phyloP scores from a whole-genome alignment of 2,113 vertebrate genomes.

The Lichenostomus cassidix region DNA sequence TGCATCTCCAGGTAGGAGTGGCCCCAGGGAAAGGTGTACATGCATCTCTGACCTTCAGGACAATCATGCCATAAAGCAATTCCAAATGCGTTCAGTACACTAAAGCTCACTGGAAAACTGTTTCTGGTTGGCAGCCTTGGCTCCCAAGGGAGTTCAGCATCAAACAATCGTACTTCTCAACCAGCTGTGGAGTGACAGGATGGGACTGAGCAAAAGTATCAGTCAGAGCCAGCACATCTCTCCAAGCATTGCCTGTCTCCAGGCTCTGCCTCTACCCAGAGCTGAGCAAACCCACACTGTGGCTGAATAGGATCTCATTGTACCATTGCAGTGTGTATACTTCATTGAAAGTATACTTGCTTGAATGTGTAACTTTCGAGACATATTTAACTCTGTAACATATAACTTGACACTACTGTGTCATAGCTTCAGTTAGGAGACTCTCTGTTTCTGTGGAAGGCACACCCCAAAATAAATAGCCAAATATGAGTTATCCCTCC shows the following conservation, averaged over 20 bases:
- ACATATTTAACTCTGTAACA: not conserved
- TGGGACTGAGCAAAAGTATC: no score
- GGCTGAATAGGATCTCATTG: no score
- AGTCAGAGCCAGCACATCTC: no score
- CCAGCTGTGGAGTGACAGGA: no score
- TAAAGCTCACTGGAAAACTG: not conserved
- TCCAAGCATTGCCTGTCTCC: no score
- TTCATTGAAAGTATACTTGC: no score
- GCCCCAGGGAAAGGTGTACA: not conserved
- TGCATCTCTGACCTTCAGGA: not conserved
- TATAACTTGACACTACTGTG: not conserved
- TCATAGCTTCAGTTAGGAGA: not conserved
- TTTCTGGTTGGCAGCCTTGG: not conserved
- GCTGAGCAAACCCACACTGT: no score
- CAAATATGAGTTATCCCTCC: not conserved
- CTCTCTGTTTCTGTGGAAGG: not conserved
- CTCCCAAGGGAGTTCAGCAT: no score
- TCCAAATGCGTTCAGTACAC: not conserved
- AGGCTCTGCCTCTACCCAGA: no score
- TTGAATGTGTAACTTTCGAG: not conserved
- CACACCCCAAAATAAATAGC: not conserved
- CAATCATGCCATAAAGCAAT: not conserved
- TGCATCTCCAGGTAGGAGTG: accelerated
- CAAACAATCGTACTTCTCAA: no score
- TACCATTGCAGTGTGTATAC: no score